These are phyloP conservation scores for Nerophis lumbriciformis DNA, from an alignment of 2,113 vertebrate genomes.

Conservation along the genomic window DNA sequence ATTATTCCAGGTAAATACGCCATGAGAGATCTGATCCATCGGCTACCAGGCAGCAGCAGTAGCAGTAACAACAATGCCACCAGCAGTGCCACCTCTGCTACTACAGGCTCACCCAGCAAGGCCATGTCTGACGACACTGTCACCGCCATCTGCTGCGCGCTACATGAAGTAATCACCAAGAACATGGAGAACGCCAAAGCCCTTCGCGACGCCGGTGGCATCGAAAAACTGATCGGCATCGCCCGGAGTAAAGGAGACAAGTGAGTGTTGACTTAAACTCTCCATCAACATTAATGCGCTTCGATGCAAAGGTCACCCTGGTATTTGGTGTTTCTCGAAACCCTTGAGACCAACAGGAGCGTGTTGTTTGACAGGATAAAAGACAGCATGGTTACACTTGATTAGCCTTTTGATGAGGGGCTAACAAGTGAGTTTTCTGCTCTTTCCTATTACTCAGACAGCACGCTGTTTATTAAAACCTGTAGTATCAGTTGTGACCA, in stretches of 20 bases:
- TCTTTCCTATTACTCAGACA: no score
- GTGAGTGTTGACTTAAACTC: conserved; percentile 65
- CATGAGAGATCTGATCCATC: conserved; percentile 96
- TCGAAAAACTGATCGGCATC: conserved; percentile 96
- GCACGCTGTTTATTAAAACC: no score
- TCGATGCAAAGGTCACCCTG: conserved; percentile 6
- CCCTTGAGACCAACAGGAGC: not conserved
- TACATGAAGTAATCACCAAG: conserved; percentile 99
- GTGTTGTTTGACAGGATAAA: not conserved
- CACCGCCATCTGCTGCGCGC: conserved; percentile 95
- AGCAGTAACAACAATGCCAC: conserved; percentile 72
- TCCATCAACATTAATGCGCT: not conserved
- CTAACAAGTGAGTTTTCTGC: no score
- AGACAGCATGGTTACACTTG: not conserved
- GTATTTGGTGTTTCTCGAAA: not conserved
- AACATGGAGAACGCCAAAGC: conserved; percentile 99
- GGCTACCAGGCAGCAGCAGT: conserved; percentile 85
- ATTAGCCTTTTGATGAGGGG: not conserved
- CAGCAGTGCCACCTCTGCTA: conserved; percentile 70
- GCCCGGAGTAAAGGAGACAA: conserved; percentile 99
- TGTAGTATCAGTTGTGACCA: no score
- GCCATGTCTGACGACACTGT: conserved; percentile 97
- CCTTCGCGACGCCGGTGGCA: conserved; percentile 93
- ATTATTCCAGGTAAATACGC: conserved; percentile 87
- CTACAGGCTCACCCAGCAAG: conserved; percentile 76